Evolutionary conservation across 64 coral and sea anemone species (phyloP), one percentile per base, ranked within the genome.

Genomic region (Anthopleura sola): DNA sequence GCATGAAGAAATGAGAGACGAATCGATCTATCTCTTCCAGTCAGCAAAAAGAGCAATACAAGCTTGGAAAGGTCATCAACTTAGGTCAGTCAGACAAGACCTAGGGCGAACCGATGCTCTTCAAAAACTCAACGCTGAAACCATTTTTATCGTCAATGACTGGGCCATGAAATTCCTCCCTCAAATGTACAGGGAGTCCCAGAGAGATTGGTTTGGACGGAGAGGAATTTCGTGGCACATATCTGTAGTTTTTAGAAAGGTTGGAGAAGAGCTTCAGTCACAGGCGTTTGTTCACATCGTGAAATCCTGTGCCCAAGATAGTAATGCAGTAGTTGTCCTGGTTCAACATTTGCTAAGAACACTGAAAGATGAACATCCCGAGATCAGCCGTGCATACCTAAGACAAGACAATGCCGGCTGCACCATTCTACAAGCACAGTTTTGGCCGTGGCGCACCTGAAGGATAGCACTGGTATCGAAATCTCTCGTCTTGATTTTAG

Each of bases 391-490:
- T 24, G 62, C 62, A 3, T 68, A 28, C 26, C 24, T 68, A 24
- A 20, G 62, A 9, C 62, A 68, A 29, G 62, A 68, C 24, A 68
- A 68, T 32, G 62, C 62, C 23, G 62, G 24, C 21, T 68, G n/a
- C 62, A 68, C n/a, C 62, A 68, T 26, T n/a, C 62, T 68, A 11
- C 26, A 24, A 0, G 24, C 9, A 24, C 62, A 5, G 24, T 29
- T 68, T 3, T 68, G 4, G 62, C 26, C 21, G 4, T 58, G 17
- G 21, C 36, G 31, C 7, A 15, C 1, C 80, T 86, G 4, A 51
- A 36, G 32, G 55, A 82, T 18, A 50, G 51, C 19, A 91, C 84
- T n/a, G 44, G 78, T 33, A 82, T 91, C 18, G 82, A 91, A 74
- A 32, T 91, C 19, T 13, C 38, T 37, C 23, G 84, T 3, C 6